phyloP scores from a whole-genome alignment of 2,113 vertebrate species.

The Pogonocichla stellata region DNA sequence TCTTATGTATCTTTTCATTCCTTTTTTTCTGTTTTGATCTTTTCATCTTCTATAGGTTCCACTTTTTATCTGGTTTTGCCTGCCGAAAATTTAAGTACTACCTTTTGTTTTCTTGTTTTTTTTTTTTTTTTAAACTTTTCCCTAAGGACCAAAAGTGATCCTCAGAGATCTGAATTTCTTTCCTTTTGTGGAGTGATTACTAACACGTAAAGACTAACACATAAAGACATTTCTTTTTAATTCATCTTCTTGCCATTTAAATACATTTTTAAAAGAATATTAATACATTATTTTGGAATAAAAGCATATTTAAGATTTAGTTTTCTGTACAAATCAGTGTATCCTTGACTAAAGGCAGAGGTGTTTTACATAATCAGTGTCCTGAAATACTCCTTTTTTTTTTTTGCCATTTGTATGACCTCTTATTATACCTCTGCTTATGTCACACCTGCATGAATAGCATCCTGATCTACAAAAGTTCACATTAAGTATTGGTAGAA shows the following conservation, averaged over 20 bases:
- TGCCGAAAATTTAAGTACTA: background rate
- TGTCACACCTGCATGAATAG: background rate
- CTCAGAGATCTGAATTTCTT: background rate
- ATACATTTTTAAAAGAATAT: background rate
- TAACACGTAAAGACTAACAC: background rate
- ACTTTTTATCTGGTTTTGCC: background rate
- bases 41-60: background rate
- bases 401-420: accelerated
- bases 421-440: background rate
- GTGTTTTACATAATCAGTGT: background rate
- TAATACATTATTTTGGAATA: background rate
- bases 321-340: background rate
- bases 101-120: too few relatives aligned
- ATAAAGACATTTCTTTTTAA: background rate
- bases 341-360: background rate
- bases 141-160: background rate
- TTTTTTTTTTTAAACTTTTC: too few relatives aligned
- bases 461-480: background rate
- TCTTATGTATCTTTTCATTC: background rate
- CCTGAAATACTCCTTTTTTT: background rate
- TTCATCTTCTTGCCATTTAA: background rate
- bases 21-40: background rate
- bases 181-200: background rate
- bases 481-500: background rate
- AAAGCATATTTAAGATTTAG: background rate